These are phyloP conservation scores for Buceros bicornis DNA, from an alignment of 2,797 vertebrate genomes.

Conservation along the genomic window DNA sequence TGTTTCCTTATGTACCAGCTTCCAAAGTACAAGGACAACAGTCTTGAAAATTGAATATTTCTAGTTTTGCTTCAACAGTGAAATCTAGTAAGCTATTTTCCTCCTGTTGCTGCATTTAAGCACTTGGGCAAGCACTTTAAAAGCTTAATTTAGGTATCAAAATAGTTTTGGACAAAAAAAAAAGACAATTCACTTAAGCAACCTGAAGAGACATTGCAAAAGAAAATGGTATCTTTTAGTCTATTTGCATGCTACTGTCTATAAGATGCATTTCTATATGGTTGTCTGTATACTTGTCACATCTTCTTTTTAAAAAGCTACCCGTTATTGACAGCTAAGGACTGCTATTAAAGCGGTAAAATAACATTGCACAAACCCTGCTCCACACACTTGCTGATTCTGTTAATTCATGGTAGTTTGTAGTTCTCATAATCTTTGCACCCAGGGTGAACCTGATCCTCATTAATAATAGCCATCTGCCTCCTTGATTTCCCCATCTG, in stretches of 20 bases:
- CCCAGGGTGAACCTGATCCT: neutral
- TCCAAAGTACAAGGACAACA: neutral
- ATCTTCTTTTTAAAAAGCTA: neutral
- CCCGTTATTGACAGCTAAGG: neutral
- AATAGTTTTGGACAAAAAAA: neutral
- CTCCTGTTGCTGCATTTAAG: neutral
- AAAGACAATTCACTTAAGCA: neutral
- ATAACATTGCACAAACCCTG: neutral
- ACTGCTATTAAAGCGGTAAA: neutral
- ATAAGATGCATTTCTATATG: neutral
- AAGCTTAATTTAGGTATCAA: neutral
- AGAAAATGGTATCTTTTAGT: neutral
- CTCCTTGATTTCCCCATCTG: neutral
- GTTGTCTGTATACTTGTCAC: neutral
- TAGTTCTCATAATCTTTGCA: neutral
- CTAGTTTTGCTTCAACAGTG: neutral
- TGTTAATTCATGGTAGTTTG: rapidly evolving
- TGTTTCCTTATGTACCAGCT: neutral
- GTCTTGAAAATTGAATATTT: neutral
- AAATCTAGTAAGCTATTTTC: neutral
- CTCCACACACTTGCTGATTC: neutral
- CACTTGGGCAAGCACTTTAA: neutral
- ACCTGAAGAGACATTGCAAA: neutral
- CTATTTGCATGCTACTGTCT: neutral
- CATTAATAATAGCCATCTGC: neutral